Conservation (phyloP, 2,797 vertebrate species). For the Rachycentron canadum region DNA sequence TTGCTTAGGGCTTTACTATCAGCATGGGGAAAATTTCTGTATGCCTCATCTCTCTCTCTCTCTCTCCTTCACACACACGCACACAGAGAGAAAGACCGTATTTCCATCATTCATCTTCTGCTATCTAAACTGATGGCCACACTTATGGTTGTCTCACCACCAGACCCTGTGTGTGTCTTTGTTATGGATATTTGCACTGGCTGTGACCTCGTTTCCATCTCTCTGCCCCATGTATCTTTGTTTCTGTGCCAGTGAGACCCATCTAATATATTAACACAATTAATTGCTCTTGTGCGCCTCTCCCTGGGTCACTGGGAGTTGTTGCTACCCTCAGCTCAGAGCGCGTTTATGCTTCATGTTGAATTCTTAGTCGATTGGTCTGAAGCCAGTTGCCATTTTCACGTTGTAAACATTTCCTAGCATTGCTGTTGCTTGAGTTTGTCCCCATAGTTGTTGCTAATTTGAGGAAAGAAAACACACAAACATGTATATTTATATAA, state of each 20-base stretch:
- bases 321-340: slow-evolving; percentile 22
- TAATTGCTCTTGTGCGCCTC: slow-evolving; percentile 28
- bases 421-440: slow-evolving; percentile 5
- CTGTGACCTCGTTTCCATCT: slow-evolving; percentile 15
- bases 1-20: slow-evolving; percentile 3
- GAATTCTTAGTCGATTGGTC: slow-evolving; percentile 39
- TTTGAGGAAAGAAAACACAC: neutral
- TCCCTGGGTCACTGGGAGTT: slow-evolving; percentile 51
- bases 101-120: slow-evolving; percentile 13
- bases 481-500: neutral
- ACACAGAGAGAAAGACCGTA: neutral
- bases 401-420: slow-evolving; percentile 15
- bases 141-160: slow-evolving; percentile 38
- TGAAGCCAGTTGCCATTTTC: slow-evolving; percentile 47
- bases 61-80: neutral
- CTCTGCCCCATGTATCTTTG: slow-evolving; percentile 25
- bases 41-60: neutral
- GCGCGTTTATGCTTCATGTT: slow-evolving; percentile 31
- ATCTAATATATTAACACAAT: slow-evolving; percentile 35
- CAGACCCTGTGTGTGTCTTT: slow-evolving; percentile 30
- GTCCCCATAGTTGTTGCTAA: neutral
- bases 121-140: slow-evolving; percentile 37
- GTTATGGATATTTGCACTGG: slow-evolving; percentile 4
- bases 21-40: neutral
- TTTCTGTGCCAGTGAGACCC: slow-evolving; percentile 20